Evolutionary conservation across 2,888 invertebrate genomes (phyloP), one percentile per base, ranked within the genome.

Genomic region (Muschampia staudingeri): DNA sequence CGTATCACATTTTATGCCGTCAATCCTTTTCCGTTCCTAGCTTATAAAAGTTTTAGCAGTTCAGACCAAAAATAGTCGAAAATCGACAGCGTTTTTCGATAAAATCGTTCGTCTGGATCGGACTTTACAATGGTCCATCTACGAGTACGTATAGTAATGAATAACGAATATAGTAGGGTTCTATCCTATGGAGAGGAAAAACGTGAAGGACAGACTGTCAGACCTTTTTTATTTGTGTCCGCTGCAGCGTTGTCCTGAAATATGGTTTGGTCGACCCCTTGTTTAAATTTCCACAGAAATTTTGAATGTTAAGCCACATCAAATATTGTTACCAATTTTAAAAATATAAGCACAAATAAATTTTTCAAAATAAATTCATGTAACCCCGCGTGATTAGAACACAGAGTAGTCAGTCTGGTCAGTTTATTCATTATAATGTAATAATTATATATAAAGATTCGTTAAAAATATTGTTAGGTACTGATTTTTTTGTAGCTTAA

Each of bases 201-300:
- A 83, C 72, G 61, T 76, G 75, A 79, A 65, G 78, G 75, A 82
- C 71, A 80, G 80, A 76, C 78, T 80, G 80, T 67, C 71, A 78
- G 80, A 82, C 80, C 73, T 84, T 80, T 83, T 83, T 83, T 76
- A 70, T 73, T 80, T 75, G 76, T 52, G 80, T 78, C 78, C 30
- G 71, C 30, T 76, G 16, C 76, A 76, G 76, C 70, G 78, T 76
- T 79, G 37, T 71, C 80, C 78, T 73, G 52, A 78, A 84, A 80
- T 84, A 78, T 80, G 77, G 82, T 78, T 83, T 30, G 78, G 56
- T 82, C 52, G 75, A 73, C 25, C 37, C 75, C 40, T 71, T 56
- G 42, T 30, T 80, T 56, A 73, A 73, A 44, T 67, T 73, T 73
- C 25, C 30, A 16, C n/a, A 25, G 61, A 34, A 71, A 70, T 56